phyloP scores from a whole-genome alignment of 2,797 vertebrate genomes.

The Vespertilio murinus region DNA sequence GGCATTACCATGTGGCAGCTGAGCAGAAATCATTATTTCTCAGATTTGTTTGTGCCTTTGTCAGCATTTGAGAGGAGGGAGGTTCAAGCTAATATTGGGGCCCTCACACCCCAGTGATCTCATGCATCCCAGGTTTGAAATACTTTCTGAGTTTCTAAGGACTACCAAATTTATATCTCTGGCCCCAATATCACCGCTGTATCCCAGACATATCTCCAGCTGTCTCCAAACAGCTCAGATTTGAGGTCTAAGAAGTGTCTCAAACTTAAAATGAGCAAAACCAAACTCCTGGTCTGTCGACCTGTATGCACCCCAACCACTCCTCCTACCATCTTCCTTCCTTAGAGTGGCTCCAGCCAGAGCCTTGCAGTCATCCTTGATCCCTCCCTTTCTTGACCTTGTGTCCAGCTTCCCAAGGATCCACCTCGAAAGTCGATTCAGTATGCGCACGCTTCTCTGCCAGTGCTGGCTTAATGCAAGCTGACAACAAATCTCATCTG shows the following conservation, averaged over 20 bases:
- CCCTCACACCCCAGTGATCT: constrained; percentile 39
- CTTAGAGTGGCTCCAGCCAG: background rate
- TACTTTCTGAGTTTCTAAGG: constrained; percentile 49
- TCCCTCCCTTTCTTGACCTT: background rate
- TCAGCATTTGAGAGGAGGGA: constrained; percentile 53
- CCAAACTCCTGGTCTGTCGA: background rate
- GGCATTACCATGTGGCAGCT: constrained; percentile 58
- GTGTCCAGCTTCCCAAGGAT: background rate
- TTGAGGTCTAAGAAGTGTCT: constrained; percentile 1
- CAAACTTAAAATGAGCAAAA: background rate
- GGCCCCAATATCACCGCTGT: constrained; percentile 45
- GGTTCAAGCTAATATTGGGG: constrained; percentile 46
- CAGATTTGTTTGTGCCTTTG: constrained; percentile 68
- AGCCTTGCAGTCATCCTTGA: background rate
- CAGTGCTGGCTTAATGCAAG: background rate
- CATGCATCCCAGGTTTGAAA: constrained; percentile 48
- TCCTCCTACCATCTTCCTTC: background rate
- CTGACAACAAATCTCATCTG: background rate
- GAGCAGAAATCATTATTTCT: constrained; percentile 65
- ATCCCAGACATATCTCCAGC: background rate
- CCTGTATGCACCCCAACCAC: background rate
- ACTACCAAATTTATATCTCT: constrained; percentile 50
- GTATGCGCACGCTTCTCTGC: background rate
- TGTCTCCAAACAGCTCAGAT: constrained; percentile 9
- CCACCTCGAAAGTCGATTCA: background rate